phyloP scores from a whole-genome alignment of 2,113 vertebrate genomes.

The Chlorodrepanis virens region DNA sequence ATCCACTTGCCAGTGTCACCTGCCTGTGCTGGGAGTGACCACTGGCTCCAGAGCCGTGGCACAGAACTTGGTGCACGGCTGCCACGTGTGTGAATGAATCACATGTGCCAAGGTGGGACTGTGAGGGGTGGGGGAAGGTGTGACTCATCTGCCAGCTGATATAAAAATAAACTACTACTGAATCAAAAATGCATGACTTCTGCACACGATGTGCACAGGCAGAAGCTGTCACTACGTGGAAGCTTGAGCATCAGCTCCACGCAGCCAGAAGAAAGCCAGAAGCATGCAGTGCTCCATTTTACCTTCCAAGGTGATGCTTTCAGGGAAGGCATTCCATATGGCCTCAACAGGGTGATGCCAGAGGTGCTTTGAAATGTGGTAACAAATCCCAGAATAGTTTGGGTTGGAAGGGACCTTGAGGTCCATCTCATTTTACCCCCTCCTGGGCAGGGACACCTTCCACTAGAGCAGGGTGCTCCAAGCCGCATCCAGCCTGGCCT shows the following conservation, averaged over 20 bases:
- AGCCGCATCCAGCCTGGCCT: accelerated
- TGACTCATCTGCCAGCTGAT: conserved; percentile 45
- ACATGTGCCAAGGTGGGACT: neutral
- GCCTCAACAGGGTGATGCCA: neutral
- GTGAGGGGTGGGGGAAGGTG: neutral
- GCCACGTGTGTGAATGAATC: neutral
- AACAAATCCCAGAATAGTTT: neutral
- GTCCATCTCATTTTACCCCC: neutral
- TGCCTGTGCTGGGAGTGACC: accelerated
- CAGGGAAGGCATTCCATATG: neutral
- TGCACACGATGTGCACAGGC: neutral
- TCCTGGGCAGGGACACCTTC: neutral
- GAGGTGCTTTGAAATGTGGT: neutral
- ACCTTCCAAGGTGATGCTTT: neutral
- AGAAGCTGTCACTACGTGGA: conserved; percentile 28
- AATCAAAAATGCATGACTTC: neutral
- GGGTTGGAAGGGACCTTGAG: neutral
- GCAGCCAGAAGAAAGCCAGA: neutral
- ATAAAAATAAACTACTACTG: conserved; percentile 43
- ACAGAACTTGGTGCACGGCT: accelerated
- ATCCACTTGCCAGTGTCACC: neutral
- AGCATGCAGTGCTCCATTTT: neutral
- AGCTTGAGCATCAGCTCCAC: neutral
- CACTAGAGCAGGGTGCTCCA: accelerated
- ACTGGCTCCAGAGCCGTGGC: accelerated